Percentiles rank a stretch among this genome's conserved stretches.
These are phyloP conservation scores for Ganaspis brasiliensis DNA, from an alignment of 2,888 invertebrate genomes.

Conservation along the genomic window DNA sequence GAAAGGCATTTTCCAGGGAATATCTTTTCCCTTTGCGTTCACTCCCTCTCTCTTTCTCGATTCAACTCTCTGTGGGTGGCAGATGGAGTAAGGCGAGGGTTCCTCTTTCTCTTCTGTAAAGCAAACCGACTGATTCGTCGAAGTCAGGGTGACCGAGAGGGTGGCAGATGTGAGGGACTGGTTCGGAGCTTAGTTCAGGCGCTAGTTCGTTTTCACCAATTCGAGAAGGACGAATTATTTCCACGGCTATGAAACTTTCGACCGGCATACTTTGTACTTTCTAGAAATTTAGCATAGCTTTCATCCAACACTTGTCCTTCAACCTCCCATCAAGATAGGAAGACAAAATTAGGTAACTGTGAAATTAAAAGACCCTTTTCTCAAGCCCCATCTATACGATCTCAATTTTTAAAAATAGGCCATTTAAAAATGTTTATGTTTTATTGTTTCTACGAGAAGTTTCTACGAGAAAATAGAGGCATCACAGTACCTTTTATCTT, in stretches of 20 bases:
- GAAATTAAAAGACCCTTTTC: too few relatives aligned
- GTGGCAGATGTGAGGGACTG: conserved; percentile 62
- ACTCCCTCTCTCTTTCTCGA: conserved; percentile 61
- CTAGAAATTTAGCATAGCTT: conserved; percentile 17
- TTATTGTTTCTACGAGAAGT: too few relatives aligned
- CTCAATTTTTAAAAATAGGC: too few relatives aligned
- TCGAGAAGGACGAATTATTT: conserved; percentile 18
- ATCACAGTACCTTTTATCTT: too few relatives aligned
- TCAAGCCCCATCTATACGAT: too few relatives aligned
- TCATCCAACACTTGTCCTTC: not conserved
- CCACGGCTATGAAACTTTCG: conserved; percentile 18
- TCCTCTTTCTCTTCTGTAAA: conserved; percentile 51
- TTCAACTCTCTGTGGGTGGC: conserved; percentile 73
- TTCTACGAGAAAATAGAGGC: too few relatives aligned
- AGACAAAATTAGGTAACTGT: not conserved
- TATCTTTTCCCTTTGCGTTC: conserved; percentile 18
- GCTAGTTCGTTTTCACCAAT: conserved; percentile 56
- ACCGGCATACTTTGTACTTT: conserved; percentile 4
- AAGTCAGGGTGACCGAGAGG: conserved; percentile 48
- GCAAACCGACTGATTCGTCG: conserved; percentile 40
- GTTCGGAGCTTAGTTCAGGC: conserved; percentile 39
- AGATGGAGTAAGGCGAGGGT: conserved; percentile 68
- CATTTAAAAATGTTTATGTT: too few relatives aligned
- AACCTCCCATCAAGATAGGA: not conserved
- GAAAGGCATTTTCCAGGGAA: conserved; percentile 34